These are phyloP conservation scores for Callopanchax toddi DNA, from an alignment of 2,113 vertebrate species.

Conservation along the genomic window DNA sequence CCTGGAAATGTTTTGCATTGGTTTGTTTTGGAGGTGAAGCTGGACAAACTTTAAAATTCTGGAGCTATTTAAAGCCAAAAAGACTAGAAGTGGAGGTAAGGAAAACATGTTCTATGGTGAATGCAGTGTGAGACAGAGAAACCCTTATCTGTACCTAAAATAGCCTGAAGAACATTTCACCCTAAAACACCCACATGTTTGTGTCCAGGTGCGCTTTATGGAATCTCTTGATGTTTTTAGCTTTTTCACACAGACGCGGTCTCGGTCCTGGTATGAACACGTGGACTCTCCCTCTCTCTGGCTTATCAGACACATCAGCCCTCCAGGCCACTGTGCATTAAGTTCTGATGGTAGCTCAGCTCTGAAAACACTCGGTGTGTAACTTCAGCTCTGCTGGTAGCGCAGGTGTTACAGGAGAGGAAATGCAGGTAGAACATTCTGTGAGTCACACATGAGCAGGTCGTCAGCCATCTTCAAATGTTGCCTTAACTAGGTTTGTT, in stretches of 20 bases:
- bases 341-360: slow-evolving; percentile 3
- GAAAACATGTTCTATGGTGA: neutral
- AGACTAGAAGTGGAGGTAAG: neutral
- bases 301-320: slow-evolving; percentile 30
- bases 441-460: slow-evolving; percentile 3
- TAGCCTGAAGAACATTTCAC: neutral
- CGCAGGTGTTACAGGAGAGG: slow-evolving; percentile 19
- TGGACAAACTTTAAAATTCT: too few relatives aligned
- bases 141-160: slow-evolving; percentile 11
- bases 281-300: slow-evolving; percentile 12
- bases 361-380: slow-evolving; percentile 5
- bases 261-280: slow-evolving; percentile 8
- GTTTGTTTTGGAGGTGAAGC: slow-evolving; percentile 12
- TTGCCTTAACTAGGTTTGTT: too few relatives aligned
- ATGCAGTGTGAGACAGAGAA: neutral
- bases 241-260: neutral
- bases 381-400: slow-evolving; percentile 17
- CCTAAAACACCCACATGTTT: slow-evolving; percentile 29
- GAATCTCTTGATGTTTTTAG: slow-evolving; percentile 1
- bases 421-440: slow-evolving; percentile 12
- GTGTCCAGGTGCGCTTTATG: slow-evolving; percentile 27
- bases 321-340: slow-evolving; percentile 4
- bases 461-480: neutral
- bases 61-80: too few relatives aligned
- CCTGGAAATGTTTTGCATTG: slow-evolving; percentile 20